Percentiles rank a stretch among this genome's conserved stretches.
phyloP scores from a whole-genome alignment of 2,113 vertebrate genomes.

The Chaetura pelagica region DNA sequence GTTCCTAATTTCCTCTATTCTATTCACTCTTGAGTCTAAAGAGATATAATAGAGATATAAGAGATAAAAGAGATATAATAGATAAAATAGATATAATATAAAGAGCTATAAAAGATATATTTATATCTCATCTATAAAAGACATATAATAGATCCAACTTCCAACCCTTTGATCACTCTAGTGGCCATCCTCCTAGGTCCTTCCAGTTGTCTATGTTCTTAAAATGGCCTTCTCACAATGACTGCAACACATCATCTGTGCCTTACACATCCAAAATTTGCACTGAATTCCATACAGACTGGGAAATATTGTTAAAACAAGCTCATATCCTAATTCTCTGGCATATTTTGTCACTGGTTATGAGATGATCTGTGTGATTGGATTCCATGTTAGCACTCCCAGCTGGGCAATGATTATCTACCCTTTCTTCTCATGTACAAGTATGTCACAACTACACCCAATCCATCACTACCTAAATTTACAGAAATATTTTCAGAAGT shows the following conservation, averaged over 20 bases:
- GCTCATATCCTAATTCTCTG: background rate
- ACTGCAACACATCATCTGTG: background rate
- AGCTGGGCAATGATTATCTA: background rate
- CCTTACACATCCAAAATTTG: background rate
- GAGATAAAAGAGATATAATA: no score
- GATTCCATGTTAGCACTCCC: background rate
- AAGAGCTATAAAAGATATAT: no score
- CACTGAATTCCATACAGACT: background rate
- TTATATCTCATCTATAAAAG: background rate
- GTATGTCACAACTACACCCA: background rate
- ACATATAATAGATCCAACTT: background rate
- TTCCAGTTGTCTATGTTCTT: background rate
- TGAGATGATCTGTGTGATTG: background rate
- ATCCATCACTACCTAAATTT: background rate
- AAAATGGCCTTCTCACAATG: background rate
- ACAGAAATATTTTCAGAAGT: background rate
- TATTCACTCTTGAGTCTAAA: background rate
- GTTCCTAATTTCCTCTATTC: background rate
- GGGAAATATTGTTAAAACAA: background rate
- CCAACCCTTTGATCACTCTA: background rate
- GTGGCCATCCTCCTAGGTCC: background rate
- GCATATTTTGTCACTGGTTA: background rate
- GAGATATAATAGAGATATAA: background rate
- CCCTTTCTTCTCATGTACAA: background rate
- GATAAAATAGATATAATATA: no score